A percentile compares a stretch with the other conserved stretches of the same genome.
phyloP scores from a whole-genome alignment of 2,113 vertebrate species.

The Oryzias javanicus region DNA sequence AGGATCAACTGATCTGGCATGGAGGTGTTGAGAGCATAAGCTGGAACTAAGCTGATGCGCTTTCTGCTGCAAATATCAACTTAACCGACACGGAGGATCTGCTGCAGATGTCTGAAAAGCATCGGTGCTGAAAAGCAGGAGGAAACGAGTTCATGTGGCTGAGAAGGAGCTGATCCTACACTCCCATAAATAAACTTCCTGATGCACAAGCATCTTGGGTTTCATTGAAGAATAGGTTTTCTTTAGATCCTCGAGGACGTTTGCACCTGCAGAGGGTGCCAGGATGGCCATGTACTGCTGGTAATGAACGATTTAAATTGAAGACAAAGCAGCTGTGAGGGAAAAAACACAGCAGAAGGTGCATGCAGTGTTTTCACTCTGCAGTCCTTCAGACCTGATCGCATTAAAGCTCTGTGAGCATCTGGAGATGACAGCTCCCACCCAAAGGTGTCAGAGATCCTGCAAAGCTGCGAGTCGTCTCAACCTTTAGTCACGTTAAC shows the following conservation, averaged over 20 bases:
- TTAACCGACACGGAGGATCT: conserved; percentile 9
- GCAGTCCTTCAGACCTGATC: neutral
- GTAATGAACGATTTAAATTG: too few species aligned
- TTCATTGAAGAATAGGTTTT: too few species aligned
- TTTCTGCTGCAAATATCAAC: conserved; percentile 3
- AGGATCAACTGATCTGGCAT: neutral
- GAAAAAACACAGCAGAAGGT: neutral
- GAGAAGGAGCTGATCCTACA: neutral
- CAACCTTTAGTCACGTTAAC: too few species aligned
- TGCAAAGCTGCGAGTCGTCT: neutral
- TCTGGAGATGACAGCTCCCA: neutral
- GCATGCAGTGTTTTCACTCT: neutral
- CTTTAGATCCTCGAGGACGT: too few species aligned
- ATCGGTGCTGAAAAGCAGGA: neutral
- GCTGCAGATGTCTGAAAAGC: conserved; percentile 2
- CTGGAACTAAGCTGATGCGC: conserved; percentile 1
- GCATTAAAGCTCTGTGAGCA: neutral
- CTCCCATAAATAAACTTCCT: too few species aligned
- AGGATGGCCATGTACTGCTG: too few species aligned
- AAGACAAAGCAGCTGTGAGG: neutral
- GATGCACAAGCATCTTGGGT: too few species aligned
- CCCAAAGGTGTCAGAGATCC: conserved; percentile 10
- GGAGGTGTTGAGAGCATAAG: neutral
- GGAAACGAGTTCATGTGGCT: neutral
- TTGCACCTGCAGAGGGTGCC: too few species aligned